Percentiles rank a stretch among this genome's conserved stretches.
Evolutionary conservation across 2,113 vertebrate species (phyloP).

Genomic region (Myotis brandtii): DNA sequence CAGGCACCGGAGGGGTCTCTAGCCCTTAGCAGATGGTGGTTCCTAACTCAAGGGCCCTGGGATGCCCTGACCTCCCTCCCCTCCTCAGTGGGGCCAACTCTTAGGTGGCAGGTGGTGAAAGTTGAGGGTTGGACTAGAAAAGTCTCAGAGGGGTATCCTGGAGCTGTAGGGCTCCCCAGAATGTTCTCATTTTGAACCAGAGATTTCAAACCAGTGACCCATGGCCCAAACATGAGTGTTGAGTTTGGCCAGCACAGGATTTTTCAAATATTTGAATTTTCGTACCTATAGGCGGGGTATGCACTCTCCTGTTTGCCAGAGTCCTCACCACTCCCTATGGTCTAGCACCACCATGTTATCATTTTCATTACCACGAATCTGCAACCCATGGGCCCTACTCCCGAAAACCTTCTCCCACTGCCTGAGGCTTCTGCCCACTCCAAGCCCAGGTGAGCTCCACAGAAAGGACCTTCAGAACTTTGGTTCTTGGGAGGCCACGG

Average conservation of each 20-base stretch:
- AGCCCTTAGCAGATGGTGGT: constrained; percentile 15
- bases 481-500: background rate
- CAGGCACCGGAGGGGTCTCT: background rate
- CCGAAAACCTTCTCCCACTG: background rate
- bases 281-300: background rate
- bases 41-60: background rate
- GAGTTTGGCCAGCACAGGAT: background rate
- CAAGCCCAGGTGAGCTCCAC: background rate
- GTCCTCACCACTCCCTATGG: background rate
- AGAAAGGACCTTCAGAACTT: background rate
- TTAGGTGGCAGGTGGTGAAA: background rate
- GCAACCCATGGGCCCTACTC: background rate
- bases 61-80: background rate
- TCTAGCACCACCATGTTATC: background rate
- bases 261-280: background rate
- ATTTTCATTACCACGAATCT: background rate
- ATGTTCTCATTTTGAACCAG: background rate
- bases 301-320: background rate
- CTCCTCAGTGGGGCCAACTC: background rate
- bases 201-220: background rate
- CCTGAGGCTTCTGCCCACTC: background rate
- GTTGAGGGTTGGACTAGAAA: background rate
- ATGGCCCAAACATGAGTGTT: background rate
- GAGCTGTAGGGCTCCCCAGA: background rate
- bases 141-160: background rate